Evolutionary conservation across 2,888 invertebrate genomes (phyloP).

Genomic region (Lottia gigantea): DNA sequence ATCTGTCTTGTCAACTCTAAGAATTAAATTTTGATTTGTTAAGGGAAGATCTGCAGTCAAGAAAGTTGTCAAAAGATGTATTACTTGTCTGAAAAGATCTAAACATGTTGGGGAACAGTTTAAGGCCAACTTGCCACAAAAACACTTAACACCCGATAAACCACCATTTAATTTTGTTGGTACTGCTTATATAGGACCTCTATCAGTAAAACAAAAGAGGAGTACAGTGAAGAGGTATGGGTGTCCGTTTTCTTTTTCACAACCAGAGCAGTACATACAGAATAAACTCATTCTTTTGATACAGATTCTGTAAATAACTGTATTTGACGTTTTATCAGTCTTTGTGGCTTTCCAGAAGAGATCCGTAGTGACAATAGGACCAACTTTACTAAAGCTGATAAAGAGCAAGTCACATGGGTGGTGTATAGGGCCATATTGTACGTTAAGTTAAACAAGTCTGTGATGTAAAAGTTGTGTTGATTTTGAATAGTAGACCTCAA

Average conservation of each 20-base stretch:
- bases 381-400: background rate
- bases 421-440: slow-evolving; percentile 32
- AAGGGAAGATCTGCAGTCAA: too few relatives aligned
- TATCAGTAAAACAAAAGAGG: slow-evolving; percentile 25
- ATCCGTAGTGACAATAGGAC: too few relatives aligned
- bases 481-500: slow-evolving; percentile 29
- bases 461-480: slow-evolving; percentile 29
- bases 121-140: too few relatives aligned
- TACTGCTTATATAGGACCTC: too few relatives aligned
- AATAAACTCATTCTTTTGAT: slow-evolving; percentile 18
- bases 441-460: slow-evolving; percentile 23
- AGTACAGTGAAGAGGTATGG: slow-evolving; percentile 27
- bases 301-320: slow-evolving; percentile 23
- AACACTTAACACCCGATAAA: too few relatives aligned
- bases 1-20: too few relatives aligned
- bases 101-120: too few relatives aligned
- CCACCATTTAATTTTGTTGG: too few relatives aligned
- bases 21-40: too few relatives aligned
- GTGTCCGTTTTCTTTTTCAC: slow-evolving; percentile 30
- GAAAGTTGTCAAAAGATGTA: too few relatives aligned
- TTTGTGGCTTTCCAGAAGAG: slow-evolving; percentile 6
- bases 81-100: too few relatives aligned
- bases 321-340: slow-evolving; percentile 19
- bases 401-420: slow-evolving; percentile 30
- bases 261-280: slow-evolving; percentile 25